phyloP scores from a whole-genome alignment of 2,113 vertebrate genomes.

The Promerops cafer region DNA sequence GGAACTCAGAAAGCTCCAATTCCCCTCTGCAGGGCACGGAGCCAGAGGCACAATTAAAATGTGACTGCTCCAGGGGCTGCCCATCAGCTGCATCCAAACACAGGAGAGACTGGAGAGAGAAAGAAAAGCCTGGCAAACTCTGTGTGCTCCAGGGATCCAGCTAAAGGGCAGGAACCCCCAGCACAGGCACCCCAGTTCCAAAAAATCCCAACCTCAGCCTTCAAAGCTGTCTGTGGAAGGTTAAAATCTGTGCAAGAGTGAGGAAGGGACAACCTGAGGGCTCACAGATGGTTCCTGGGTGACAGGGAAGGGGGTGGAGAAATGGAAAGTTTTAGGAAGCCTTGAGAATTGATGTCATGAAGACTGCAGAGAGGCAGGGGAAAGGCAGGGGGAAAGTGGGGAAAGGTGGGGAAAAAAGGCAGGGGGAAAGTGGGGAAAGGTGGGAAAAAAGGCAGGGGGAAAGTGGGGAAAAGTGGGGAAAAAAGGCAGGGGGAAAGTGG shows the following conservation, averaged over 20 bases:
- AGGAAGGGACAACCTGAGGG: background rate
- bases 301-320: background rate
- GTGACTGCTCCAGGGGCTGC: background rate
- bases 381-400: background rate
- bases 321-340: background rate
- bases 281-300: background rate
- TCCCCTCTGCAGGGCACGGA: background rate
- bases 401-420: too few relatives aligned
- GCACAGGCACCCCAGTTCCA: background rate
- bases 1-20: background rate
- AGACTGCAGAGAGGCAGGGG: background rate
- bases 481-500: background rate
- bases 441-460: too few relatives aligned
- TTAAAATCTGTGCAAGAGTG: background rate
- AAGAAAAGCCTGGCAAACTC: background rate
- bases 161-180: background rate
- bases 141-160: background rate
- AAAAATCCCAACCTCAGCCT: accelerated
- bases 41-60: slow-evolving; percentile 22
- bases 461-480: too few relatives aligned
- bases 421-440: background rate
- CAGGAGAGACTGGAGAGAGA: background rate
- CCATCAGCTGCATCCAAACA: background rate
- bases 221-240: background rate
- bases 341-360: background rate